Percentiles rank a stretch among this genome's conserved stretches.
These are phyloP conservation scores for Nematolebias whitei DNA, from an alignment of 2,113 vertebrate species.

Conservation along the genomic window DNA sequence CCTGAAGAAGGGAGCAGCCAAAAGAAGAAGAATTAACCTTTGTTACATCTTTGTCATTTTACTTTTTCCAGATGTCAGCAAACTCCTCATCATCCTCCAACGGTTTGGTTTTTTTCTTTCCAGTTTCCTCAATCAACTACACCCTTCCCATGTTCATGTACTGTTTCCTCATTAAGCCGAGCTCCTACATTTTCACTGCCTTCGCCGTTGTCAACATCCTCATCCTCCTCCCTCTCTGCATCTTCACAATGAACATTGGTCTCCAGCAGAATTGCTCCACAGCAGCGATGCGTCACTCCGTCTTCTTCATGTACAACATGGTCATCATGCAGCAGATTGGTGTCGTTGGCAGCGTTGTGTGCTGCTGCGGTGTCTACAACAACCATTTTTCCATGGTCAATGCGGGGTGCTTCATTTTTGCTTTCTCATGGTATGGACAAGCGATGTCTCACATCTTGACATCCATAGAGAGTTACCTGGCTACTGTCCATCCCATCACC, in stretches of 20 bases:
- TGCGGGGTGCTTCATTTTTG: not conserved
- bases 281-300: not conserved
- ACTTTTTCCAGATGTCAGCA: not conserved
- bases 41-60: too few species aligned
- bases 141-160: not conserved
- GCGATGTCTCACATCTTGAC: conserved; percentile 1
- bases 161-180: not conserved
- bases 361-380: not conserved
- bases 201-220: not conserved
- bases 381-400: not conserved
- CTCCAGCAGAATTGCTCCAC: not conserved
- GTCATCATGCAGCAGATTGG: not conserved
- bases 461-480: conserved; percentile 14
- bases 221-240: not conserved
- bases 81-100: not conserved
- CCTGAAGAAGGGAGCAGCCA: too few species aligned
- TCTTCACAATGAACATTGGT: not conserved
- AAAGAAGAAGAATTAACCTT: too few species aligned
- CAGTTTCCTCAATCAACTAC: not conserved
- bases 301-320: not conserved
- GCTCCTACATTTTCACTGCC: not conserved
- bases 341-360: not conserved
- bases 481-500: conserved; percentile 3
- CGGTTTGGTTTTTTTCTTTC: too few species aligned
- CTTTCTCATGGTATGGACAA: not conserved